Base-by-base conservation (phyloP, 2,797 vertebrate genomes). In the Oreortyx pictus region DNA sequence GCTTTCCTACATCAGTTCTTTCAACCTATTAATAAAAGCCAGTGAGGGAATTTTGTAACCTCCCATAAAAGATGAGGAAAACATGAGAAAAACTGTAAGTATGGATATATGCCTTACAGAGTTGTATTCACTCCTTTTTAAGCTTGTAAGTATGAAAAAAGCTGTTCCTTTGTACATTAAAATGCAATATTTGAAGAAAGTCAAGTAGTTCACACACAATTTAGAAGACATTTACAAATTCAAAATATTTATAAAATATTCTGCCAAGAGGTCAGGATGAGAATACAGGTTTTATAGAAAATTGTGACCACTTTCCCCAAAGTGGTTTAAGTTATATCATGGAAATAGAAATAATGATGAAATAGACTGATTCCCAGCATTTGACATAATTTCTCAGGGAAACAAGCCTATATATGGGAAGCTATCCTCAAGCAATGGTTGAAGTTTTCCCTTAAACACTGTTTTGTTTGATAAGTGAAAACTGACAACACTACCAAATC, bases 361-460 rank as follows among this genome's bases (percentile, higher is more conserved):
- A 62, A 76, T 44, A 49, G 17, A 29, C 3, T 22, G 41, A 3
- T 15, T 84, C 44, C 49, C 89, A 14, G 4, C 4, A 10, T 82
- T 79, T 91, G 64, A 79, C 72, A 79, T 15, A 60, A 60, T 68
- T 90, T 89, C 29, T 25, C 31, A 13, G 22, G 82, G 72, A 83
- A 93, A 33, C 23, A 64, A 93, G 8, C 16, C 37, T 71, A 14
- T 86, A 47, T 54, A 64, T 2, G 2, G 62, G 94, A 91, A 81
- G 46, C 29, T 56, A 29, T 68, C 59, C 35, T 86, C 70, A 60
- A 88, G 43, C 64, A 78, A 13, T 66, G 52, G 22, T 70, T 74
- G 57, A 90, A 81, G 67, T 84, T 83, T 82, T 94, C 52, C 43
- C 77, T 94, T 91, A 96, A 96, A 95, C 57, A 96, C 49, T 91